These are phyloP conservation scores for Pollachius pollachius DNA, from an alignment of 2,113 vertebrate genomes.

Conservation along the genomic window DNA sequence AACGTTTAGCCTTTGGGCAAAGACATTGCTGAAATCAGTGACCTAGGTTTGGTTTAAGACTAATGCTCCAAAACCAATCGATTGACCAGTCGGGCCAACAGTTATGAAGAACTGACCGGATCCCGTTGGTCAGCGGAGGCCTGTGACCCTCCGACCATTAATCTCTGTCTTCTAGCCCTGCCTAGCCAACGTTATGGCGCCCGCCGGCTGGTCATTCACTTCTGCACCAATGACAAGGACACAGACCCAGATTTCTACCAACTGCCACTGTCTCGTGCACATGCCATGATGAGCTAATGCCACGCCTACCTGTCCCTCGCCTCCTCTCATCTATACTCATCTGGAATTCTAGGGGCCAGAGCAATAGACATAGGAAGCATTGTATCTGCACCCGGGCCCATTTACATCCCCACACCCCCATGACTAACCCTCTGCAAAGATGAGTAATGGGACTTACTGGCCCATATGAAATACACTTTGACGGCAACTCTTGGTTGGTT, in stretches of 20 bases:
- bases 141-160: constrained; percentile 83
- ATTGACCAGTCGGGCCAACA: constrained; percentile 82
- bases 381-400: constrained; percentile 43
- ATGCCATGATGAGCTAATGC: constrained; percentile 45
- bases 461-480: constrained; percentile 58
- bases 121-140: constrained; percentile 76
- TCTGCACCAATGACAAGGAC: constrained; percentile 66
- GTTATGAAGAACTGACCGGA: constrained; percentile 80
- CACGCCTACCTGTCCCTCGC: constrained; percentile 50
- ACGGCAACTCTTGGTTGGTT: constrained; percentile 38
- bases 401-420: constrained; percentile 59
- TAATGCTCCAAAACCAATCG: constrained; percentile 90
- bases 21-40: constrained; percentile 36
- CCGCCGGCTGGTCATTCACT: constrained; percentile 73
- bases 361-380: constrained; percentile 56
- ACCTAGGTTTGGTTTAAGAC: constrained; percentile 68
- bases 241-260: constrained; percentile 81
- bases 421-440: constrained; percentile 60
- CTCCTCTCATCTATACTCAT: constrained; percentile 15
- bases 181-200: constrained; percentile 70
- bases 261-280: constrained; percentile 57
- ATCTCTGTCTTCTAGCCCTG: constrained; percentile 82
- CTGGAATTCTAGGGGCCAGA: constrained; percentile 31
- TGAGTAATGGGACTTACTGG: constrained; percentile 73
- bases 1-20: constrained; percentile 29